Base-by-base conservation (phyloP, 1,140 invertebrate species). In the Oscheius sp. region DNA sequence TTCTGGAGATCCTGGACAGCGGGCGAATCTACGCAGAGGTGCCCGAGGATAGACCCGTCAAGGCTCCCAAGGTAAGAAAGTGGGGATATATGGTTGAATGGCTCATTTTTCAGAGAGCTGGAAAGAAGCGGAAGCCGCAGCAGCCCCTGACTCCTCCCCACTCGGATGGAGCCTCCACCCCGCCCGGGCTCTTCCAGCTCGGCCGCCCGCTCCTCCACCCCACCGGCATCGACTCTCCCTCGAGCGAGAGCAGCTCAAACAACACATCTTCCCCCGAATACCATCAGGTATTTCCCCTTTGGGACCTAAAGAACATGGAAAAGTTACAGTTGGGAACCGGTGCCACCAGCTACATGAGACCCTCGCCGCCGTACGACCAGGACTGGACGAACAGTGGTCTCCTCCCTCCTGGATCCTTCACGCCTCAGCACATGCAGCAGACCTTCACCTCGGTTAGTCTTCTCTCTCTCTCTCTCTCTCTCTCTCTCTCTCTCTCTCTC, bases 61-160 rank as follows among this genome's bases (percentile, higher is more conserved):
- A n/a, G n/a, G n/a, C n/a, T n/a, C n/a, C n/a, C n/a, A n/a, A n/a
- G n/a, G n/a, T n/a, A n/a, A n/a, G n/a, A n/a, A n/a, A n/a, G n/a
- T n/a, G n/a, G n/a, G n/a, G n/a, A n/a, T n/a, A n/a, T n/a, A n/a
- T n/a, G n/a, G n/a, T n/a, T n/a, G n/a, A 23, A 55, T 13, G 7
- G 23, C 4, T 4, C 23, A 23, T 55, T 42, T 55, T 55, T 26
- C 49, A 55, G 49, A 55, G 49, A 55, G 23, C 23, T 20, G 49
- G 15, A 23, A 15, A 55, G 23, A 55, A 55, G 23, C 7, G 55
- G n/a, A 31, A 18, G n/a, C 67, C 35, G n/a, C n/a, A n/a, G n/a
- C 66, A 20, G 20, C 69, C 58, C 23, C 26, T 71, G 69, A 71
- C 69, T 13, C 69, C 69, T 31, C 69, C 69, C 32, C 69, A 59